Percentiles rank a stretch among this genome's conserved stretches.
Conservation (phyloP, 2,888 invertebrate genomes). For the Eudemis profundana region DNA sequence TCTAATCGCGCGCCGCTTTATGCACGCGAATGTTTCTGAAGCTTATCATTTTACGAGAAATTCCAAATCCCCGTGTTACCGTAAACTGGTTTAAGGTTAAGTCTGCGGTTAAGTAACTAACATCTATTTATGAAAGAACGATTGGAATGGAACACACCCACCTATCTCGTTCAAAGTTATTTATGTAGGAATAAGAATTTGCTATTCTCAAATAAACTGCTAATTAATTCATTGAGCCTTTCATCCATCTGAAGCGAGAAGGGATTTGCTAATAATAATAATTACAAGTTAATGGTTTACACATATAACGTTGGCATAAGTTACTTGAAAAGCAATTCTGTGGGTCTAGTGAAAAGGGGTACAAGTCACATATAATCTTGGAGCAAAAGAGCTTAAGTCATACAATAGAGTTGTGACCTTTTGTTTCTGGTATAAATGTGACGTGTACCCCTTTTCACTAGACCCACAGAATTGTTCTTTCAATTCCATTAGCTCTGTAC, state of each 20-base stretch:
- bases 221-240: constrained; percentile 21
- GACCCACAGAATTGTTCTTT: no score
- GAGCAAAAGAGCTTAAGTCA: no score
- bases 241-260: background rate
- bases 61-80: background rate
- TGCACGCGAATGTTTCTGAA: constrained; percentile 35
- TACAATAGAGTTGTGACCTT: no score
- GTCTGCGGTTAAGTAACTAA: background rate
- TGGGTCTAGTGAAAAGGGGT: no score
- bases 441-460: no score
- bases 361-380: no score
- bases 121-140: background rate
- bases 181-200: constrained; percentile 23
- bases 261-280: constrained; percentile 9
- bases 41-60: background rate
- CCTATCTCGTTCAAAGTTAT: constrained; percentile 18
- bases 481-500: constrained; percentile 30
- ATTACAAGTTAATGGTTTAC: constrained; percentile 15
- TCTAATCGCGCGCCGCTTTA: constrained; percentile 32
- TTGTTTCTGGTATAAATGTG: no score
- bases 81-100: background rate
- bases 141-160: constrained; percentile 22
- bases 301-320: constrained; percentile 14
- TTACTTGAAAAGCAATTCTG: constrained; percentile 30
- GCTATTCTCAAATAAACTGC: constrained; percentile 26